Conservation (phyloP, 2,888 invertebrate genomes). For the Agriopis aurantiaria region DNA sequence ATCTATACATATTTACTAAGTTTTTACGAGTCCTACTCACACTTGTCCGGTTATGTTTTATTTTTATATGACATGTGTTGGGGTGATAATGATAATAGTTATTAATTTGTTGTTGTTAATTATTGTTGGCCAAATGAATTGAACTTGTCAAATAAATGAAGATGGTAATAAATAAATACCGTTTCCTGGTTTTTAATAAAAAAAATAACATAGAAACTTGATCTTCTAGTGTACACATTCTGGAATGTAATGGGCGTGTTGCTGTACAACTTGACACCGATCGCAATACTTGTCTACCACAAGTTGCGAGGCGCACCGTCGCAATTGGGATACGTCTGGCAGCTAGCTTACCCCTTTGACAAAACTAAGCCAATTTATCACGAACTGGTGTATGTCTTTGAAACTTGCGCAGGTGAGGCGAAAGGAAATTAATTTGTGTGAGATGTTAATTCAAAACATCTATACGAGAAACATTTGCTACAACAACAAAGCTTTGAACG, state of each 20-base stretch:
- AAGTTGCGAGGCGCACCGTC: conserved; percentile 57
- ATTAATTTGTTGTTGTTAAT: no score
- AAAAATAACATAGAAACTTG: not conserved
- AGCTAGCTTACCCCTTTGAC: conserved; percentile 73
- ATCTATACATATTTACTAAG: no score
- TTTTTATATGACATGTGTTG: no score
- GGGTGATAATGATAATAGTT: no score
- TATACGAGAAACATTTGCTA: not conserved
- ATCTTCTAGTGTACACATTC: conserved; percentile 68
- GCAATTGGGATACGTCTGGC: conserved; percentile 69
- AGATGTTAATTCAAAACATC: conserved; percentile 29
- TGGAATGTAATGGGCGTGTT: conserved; percentile 69
- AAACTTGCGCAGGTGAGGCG: conserved; percentile 64
- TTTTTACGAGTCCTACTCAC: no score
- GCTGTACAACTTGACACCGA: conserved; percentile 69
- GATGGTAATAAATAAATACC: no score
- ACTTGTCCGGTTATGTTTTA: no score
- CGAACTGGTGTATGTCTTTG: conserved; percentile 65
- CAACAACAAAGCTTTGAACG: conserved; percentile 11
- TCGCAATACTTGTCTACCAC: conserved; percentile 62
- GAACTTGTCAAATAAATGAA: no score
- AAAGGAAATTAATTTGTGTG: conserved; percentile 28
- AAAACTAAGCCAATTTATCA: conserved; percentile 68
- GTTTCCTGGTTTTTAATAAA: no score
- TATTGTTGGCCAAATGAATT: no score